These are phyloP conservation scores for Vidua chalybeata DNA, from an alignment of 2,113 vertebrate species.

Conservation along the genomic window DNA sequence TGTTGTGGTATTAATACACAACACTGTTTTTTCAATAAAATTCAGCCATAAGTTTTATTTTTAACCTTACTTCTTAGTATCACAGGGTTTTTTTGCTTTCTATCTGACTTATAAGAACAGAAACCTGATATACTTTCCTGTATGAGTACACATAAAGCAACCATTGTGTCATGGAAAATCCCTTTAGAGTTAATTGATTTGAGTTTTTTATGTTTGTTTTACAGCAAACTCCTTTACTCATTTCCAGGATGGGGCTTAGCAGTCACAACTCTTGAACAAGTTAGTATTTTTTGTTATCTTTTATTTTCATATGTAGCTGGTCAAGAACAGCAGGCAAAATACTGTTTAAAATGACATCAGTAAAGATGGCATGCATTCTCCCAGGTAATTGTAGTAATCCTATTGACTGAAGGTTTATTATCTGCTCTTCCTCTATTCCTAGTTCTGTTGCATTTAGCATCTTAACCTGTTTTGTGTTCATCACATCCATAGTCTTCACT, in stretches of 20 bases:
- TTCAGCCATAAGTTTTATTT: neutral
- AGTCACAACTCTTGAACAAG: slow-evolving; percentile 86
- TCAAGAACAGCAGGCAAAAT: neutral
- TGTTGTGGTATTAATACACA: neutral
- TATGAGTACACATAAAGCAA: neutral
- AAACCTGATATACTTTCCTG: neutral
- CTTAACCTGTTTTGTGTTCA: neutral
- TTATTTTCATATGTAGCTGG: neutral
- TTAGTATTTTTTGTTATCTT: slow-evolving; percentile 59
- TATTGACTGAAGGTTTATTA: neutral
- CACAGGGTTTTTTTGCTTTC: neutral
- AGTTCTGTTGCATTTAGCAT: neutral
- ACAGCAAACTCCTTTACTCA: slow-evolving; percentile 89
- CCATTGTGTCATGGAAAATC: neutral
- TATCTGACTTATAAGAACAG: neutral
- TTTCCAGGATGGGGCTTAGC: slow-evolving; percentile 88
- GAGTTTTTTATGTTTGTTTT: neutral
- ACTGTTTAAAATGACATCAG: neutral
- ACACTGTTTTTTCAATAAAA: neutral
- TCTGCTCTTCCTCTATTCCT: neutral
- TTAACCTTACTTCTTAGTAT: neutral
- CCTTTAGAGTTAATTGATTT: neutral
- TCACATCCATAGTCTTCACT: neutral
- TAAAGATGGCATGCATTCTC: neutral
- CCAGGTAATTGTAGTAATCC: neutral